Conservation (phyloP, 1,140 invertebrate genomes). For the Pachyrhynchus sulphureomaculatus region DNA sequence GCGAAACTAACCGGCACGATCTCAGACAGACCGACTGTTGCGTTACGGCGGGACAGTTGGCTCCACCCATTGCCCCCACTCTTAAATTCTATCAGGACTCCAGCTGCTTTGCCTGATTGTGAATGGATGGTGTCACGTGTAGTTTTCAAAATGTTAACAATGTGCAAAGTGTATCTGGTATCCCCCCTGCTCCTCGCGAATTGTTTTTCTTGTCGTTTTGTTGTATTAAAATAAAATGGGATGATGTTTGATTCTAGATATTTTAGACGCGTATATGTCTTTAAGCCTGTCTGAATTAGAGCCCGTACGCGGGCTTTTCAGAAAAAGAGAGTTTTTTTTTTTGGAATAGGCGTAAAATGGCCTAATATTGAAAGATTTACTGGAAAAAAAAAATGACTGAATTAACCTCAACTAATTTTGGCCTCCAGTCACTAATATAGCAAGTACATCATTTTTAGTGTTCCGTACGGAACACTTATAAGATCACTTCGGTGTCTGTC, state of each 20-base stretch:
- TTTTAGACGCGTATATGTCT: too few relatives aligned
- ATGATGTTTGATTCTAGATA: neutral
- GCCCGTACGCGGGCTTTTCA: too few relatives aligned
- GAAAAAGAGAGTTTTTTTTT: too few relatives aligned
- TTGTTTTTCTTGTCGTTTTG: neutral
- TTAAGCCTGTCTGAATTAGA: too few relatives aligned
- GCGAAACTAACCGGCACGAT: constrained; percentile 11
- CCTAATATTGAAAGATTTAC: too few relatives aligned
- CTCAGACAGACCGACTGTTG: constrained; percentile 37
- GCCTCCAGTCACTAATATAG: too few relatives aligned
- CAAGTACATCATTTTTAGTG: too few relatives aligned
- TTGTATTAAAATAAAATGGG: neutral
- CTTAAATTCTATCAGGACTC: constrained; percentile 34
- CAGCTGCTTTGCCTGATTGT: constrained; percentile 37
- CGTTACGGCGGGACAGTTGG: constrained; percentile 39
- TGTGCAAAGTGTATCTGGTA: constrained; percentile 35
- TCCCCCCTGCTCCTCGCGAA: neutral
- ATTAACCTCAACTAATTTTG: too few relatives aligned
- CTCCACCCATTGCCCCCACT: constrained; percentile 42
- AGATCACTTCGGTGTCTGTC: too few relatives aligned
- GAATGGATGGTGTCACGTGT: constrained; percentile 46
- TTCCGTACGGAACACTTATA: too few relatives aligned
- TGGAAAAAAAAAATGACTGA: too few relatives aligned
- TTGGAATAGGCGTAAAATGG: too few relatives aligned
- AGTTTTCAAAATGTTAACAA: constrained; percentile 43